These are phyloP conservation scores for Xenopus laevis DNA, from an alignment of 2,113 vertebrate genomes.

Conservation along the genomic window DNA sequence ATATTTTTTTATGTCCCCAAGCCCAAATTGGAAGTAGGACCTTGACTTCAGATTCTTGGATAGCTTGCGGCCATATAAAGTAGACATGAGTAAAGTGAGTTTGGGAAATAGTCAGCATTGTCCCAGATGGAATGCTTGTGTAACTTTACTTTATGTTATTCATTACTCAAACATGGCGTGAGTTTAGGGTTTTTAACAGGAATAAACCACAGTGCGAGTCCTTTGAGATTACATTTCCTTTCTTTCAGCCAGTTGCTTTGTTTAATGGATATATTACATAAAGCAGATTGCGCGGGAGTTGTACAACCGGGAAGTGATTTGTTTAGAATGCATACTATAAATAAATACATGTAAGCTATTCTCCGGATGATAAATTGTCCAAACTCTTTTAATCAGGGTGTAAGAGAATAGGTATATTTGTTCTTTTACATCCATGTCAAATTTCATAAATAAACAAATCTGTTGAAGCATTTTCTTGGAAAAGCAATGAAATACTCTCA, in stretches of 20 bases:
- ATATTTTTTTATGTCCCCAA: too few species aligned
- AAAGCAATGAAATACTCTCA: conserved; percentile 8
- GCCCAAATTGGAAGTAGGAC: too few species aligned
- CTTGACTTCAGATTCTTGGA: too few species aligned
- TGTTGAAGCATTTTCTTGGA: conserved; percentile 3
- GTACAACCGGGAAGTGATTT: conserved; percentile 32
- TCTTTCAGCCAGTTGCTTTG: conserved; percentile 29
- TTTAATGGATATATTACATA: conserved; percentile 44
- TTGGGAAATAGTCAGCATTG: conserved; percentile 15
- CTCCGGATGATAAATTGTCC: conserved; percentile 25
- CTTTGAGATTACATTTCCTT: conserved; percentile 28
- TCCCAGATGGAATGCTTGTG: conserved; percentile 17
- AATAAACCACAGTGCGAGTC: conserved; percentile 38
- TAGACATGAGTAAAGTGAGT: conserved; percentile 22
- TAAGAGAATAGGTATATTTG: conserved; percentile 20
- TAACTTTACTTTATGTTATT: conserved; percentile 25
- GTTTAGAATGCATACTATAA: conserved; percentile 39
- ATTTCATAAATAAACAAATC: conserved; percentile 30
- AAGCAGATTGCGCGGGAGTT: conserved; percentile 18
- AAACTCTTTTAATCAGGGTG: conserved; percentile 29
- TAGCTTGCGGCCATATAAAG: neutral
- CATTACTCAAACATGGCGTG: conserved; percentile 33
- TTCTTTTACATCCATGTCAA: conserved; percentile 36
- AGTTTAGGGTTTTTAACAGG: conserved; percentile 25
- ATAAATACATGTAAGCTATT: conserved; percentile 32